Evolutionary conservation across 2,113 vertebrate species (phyloP).

Genomic region (Xenopus laevis): DNA sequence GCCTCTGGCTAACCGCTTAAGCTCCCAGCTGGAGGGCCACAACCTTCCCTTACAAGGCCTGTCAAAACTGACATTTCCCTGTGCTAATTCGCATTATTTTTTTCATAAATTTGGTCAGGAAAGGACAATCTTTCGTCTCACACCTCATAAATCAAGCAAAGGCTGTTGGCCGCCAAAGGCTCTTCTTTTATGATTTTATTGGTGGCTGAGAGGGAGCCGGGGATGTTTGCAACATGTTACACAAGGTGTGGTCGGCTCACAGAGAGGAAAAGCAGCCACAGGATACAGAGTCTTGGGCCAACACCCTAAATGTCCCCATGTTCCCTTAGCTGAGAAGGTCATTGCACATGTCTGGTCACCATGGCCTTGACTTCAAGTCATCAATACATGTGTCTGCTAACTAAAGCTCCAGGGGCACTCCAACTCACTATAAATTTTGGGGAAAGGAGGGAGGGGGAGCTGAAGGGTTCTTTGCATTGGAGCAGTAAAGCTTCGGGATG

Average conservation of each 20-base stretch:
- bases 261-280: not conserved
- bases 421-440: too few species aligned
- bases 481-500: too few species aligned
- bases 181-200: constrained; percentile 22
- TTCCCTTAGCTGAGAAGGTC: not conserved
- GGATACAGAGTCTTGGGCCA: too few species aligned
- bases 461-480: too few species aligned
- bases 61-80: constrained; percentile 18
- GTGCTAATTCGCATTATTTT: constrained; percentile 16
- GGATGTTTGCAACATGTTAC: constrained; percentile 32
- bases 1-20: not conserved
- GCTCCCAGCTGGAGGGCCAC: not conserved
- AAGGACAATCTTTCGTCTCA: constrained; percentile 13
- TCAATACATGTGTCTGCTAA: too few species aligned
- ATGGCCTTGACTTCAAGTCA: too few species aligned
- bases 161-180: constrained; percentile 3
- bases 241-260: constrained; percentile 29
- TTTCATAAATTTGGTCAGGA: not conserved
- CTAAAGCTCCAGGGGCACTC: too few species aligned
- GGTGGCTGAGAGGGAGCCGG: constrained; percentile 4
- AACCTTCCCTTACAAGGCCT: not conserved
- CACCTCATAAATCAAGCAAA: constrained; percentile 36
- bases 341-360: too few species aligned
- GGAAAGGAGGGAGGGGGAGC: too few species aligned
- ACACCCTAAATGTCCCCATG: not conserved